Evolutionary conservation across 2,888 invertebrate genomes (phyloP), one percentile per base, ranked within the genome.

Genomic region (Acleris sparsana): DNA sequence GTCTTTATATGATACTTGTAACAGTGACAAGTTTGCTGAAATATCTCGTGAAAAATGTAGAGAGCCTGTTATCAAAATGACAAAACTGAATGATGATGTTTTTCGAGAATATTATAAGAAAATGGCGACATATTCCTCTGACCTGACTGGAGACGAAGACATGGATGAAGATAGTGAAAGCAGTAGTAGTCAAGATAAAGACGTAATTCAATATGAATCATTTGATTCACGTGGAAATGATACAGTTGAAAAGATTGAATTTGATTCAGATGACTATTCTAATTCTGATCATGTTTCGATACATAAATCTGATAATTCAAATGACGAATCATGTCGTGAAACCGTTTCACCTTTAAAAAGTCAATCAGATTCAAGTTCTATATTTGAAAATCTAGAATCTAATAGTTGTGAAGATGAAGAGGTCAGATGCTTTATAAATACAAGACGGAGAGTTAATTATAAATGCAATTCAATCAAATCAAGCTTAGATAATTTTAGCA

Each of bases 1-100:
- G 72, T 88, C 88, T 43, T 70, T 80, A 53, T 91, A 89, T 84
- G 85, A 89, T 67, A 88, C 89, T 65, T 91, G 90, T 71, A 77
- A 81, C 66, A 87, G 85, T 80, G 84, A 84, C 16, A 75, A 77
- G 71, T 73, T 70, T 71, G 57, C 55, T 44, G 58, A 56, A 20
- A 59, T 72, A 64, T 66, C 66, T 66, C 60, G 68, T 39, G 62
- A 55, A 57, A 51, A 61, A 25, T 13, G 61, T 16, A 81, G 72
- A 71, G 74, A 80, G 70, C 85, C 85, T 58, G 22, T 80, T 70
- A 80, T 91, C 25, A 63, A 71, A 25, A 67, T 90, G 56, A 76
- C 82, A 65, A 86, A 73, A 78, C 73, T 91, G 67, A 78, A 80
- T 77, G 76, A 85, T 71, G 83, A 85, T 16, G 48, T 81, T 70